These are phyloP conservation scores for Nasonia giraulti DNA, from an alignment of 1,140 invertebrate species.

Conservation along the genomic window DNA sequence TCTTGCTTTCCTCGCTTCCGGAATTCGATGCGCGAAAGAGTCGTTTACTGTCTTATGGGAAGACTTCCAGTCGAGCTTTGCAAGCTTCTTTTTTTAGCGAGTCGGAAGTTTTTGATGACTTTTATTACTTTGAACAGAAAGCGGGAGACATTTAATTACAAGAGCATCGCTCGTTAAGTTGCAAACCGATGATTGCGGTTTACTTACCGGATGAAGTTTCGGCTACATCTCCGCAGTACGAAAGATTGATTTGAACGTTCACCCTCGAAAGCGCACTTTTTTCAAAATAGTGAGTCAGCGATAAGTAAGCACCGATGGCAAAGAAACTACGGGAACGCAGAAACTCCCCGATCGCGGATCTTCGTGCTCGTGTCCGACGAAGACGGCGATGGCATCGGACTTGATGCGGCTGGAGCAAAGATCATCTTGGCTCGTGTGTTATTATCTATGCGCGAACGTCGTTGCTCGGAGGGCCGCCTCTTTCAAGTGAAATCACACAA, in stretches of 20 bases:
- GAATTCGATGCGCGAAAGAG: not conserved
- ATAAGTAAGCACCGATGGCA: too few species aligned
- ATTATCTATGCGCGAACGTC: slow-evolving; percentile 35
- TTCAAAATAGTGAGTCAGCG: too few species aligned
- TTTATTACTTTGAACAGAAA: too few species aligned
- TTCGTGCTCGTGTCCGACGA: not conserved
- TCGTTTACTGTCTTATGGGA: too few species aligned
- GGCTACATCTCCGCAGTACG: not conserved
- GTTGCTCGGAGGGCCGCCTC: not conserved
- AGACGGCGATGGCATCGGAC: not conserved
- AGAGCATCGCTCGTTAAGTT: not conserved
- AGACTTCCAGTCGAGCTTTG: too few species aligned
- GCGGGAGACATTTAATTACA: too few species aligned
- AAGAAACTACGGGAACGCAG: not conserved
- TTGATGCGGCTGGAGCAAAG: slow-evolving; percentile 45
- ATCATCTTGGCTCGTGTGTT: slow-evolving; percentile 32
- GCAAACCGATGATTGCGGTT: not conserved
- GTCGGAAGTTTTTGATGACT: too few species aligned
- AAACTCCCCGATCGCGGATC: not conserved
- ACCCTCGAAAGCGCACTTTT: too few species aligned
- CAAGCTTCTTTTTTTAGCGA: too few species aligned
- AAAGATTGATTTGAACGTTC: not conserved
- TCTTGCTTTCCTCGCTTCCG: slow-evolving; percentile 2
- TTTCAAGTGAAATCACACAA: not conserved
- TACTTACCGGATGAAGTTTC: not conserved